Evolutionary conservation across 2,888 invertebrate genomes (phyloP).

Genomic region (Cerceris ruficornis): DNA sequence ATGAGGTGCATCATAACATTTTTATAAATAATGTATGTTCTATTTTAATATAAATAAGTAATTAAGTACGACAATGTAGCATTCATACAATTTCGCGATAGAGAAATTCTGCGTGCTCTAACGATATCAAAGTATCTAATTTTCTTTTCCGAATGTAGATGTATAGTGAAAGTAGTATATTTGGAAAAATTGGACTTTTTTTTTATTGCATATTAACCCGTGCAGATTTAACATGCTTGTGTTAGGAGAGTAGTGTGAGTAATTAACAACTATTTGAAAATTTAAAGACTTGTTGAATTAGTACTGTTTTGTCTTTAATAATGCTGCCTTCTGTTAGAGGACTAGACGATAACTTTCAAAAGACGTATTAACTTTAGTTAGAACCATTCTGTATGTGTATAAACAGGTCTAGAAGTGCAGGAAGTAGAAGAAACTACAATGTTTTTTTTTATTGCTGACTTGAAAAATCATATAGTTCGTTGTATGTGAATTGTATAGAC

Average conservation of each 20-base stretch:
- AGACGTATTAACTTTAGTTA: background rate
- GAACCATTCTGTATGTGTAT: background rate
- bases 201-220: slow-evolving; percentile 9
- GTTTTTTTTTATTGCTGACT: slow-evolving; percentile 15
- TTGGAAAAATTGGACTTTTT: slow-evolving; percentile 17
- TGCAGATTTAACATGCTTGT: slow-evolving; percentile 22
- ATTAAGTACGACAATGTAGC: background rate
- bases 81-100: slow-evolving; percentile 10
- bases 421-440: slow-evolving; percentile 25
- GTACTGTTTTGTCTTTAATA: slow-evolving; percentile 5
- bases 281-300: slow-evolving; percentile 11
- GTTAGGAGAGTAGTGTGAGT: slow-evolving; percentile 11
- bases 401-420: slow-evolving; percentile 31
- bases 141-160: background rate
- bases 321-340: too few species aligned
- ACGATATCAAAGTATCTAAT: slow-evolving; percentile 13
- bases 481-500: slow-evolving; percentile 37
- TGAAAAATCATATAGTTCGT: slow-evolving; percentile 36
- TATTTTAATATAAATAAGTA: slow-evolving; percentile 9
- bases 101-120: slow-evolving; percentile 7
- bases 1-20: slow-evolving; percentile 1
- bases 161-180: slow-evolving; percentile 3
- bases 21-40: slow-evolving; percentile 15
- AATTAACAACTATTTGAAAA: slow-evolving; percentile 15
- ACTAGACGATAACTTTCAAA: background rate